phyloP scores from a whole-genome alignment of 2,113 vertebrate genomes.

The Apeltes quadracus region DNA sequence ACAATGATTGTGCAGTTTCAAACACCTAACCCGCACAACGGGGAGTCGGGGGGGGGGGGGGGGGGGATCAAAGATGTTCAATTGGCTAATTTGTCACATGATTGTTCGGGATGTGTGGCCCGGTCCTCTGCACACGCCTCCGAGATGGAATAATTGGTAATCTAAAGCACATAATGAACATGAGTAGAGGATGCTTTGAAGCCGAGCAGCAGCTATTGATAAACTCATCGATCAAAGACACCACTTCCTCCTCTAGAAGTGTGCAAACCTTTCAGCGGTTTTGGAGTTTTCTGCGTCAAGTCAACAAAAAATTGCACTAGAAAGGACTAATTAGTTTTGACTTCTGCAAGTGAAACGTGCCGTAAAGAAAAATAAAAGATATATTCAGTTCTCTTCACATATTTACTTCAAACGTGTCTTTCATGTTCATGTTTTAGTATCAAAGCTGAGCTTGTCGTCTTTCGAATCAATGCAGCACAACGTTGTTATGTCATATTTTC shows the following conservation, averaged over 20 bases:
- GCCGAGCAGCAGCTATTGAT: constrained; percentile 56
- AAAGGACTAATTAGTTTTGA: constrained; percentile 1
- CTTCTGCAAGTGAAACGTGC: neutral
- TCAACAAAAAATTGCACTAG: neutral
- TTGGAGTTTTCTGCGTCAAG: neutral
- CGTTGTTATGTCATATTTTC: constrained; percentile 29
- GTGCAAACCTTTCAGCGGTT: constrained; percentile 34
- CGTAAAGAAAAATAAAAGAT: neutral
- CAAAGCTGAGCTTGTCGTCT: constrained; percentile 25
- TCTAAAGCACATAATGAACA: constrained; percentile 68
- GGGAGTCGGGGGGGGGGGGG: constrained; percentile 26
- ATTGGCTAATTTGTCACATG: constrained; percentile 74
- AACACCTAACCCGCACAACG: constrained; percentile 26
- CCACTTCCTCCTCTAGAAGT: constrained; percentile 42
- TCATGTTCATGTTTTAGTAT: constrained; percentile 34
- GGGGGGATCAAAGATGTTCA: constrained; percentile 61
- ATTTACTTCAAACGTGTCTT: constrained; percentile 18
- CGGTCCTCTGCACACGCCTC: constrained; percentile 46
- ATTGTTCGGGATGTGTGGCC: constrained; percentile 61
- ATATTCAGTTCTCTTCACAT: neutral
- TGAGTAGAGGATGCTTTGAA: constrained; percentile 54
- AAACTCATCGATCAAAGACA: constrained; percentile 61
- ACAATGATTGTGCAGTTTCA: constrained; percentile 31
- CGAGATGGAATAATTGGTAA: constrained; percentile 72
- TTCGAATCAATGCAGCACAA: constrained; percentile 21